Base-by-base conservation (phyloP, 2,113 vertebrate genomes). In the Scalopus aquaticus region DNA sequence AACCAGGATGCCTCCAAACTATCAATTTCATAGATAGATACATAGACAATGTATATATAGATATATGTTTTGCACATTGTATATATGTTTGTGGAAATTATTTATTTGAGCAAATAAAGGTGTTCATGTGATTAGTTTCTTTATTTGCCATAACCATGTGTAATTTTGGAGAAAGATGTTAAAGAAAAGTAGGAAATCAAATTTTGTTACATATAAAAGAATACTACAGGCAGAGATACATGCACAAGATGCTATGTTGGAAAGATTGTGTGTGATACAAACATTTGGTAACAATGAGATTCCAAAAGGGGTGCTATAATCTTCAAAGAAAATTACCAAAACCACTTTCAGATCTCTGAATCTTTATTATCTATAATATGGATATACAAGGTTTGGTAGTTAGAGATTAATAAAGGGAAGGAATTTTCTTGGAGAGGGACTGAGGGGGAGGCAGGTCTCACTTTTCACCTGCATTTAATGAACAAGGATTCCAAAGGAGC, bases 161-260 rank as follows among this genome's bases (percentile, higher is more conserved):
- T 76, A 95, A 95, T 62, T 94, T 90, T 35, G 44, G 11, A 73
- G n/a, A 13, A 51, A 56, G 19, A 88, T 85, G 6, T 89, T 92
- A 77, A 82, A 80, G 54, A 42, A 51, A 93, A 73, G 70, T 12
- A 62, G 16, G 6, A 94, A 91, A 73, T 73, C 32, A 74, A 76
- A 69, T 72, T 42, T 85, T 94, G 0, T 7, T 4, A 76, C 32
- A 6, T 51, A 5, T 17, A 37, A 82, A 94, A 80, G 19, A 56
- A 64, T 15, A 84, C 54, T 49, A 87, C 12, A 54, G n/a, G 6
- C 56, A 67, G 37, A 95, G 90, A 87, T 51, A 44, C 7, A 67
- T 46, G 22, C 20, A 80, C 11, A 87, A 17, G 19, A 74, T 46
- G 4, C 11, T 69, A 90, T 12, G 83, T 0, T 32, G n/a, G 51